Base-by-base conservation (phyloP, 2,113 vertebrate genomes). In the Heterotilapia buettikoferi region DNA sequence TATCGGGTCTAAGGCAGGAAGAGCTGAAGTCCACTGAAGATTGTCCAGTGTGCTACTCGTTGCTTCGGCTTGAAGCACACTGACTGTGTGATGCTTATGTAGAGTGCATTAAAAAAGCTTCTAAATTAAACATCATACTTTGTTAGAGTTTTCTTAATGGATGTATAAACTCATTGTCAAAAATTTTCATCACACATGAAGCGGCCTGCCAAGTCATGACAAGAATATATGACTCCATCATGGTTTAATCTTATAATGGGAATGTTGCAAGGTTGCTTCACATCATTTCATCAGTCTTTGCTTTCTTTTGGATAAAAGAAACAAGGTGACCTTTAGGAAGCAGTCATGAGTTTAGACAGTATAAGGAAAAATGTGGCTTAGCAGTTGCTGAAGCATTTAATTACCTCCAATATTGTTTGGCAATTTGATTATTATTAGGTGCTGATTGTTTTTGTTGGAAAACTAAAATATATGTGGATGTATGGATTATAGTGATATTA, bases 1-100 rank as follows among this genome's bases (percentile, higher is more conserved):
- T 90, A 57, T 45, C 63, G 18, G 79, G 63, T 68, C 53, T 18
- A 47, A 90, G 84, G 80, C 90, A 93, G 91, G 86, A 87, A 47
- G 29, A 86, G 43, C 52, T 54, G 71, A 24, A 24, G 73, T 84
- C 24, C 21, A 73, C 53, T 63, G 9, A 90, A 63, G 57, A 84
- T 33, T 83, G 83, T 84, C 84, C 81, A 12, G 76, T 84, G 13
- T 29, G 7, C 33, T 4, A 21, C 26, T 29, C n/a, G 5, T 12
- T 43, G 9, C 63, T 19, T 78, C 14, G 11, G 43, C 36, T 14
- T 61, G 18, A 14, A n/a, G n/a, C n/a, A 38, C 21, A 71, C 19
- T 19, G 6, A 54, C 47, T 19, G 24, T 29, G 36, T 61, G 14
- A 31, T 11, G 6, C 50, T 61, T 78, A 19, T 50, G 24, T 31